Base-by-base conservation (phyloP, 2,888 invertebrate species). In the Drosophila gaucha region DNA sequence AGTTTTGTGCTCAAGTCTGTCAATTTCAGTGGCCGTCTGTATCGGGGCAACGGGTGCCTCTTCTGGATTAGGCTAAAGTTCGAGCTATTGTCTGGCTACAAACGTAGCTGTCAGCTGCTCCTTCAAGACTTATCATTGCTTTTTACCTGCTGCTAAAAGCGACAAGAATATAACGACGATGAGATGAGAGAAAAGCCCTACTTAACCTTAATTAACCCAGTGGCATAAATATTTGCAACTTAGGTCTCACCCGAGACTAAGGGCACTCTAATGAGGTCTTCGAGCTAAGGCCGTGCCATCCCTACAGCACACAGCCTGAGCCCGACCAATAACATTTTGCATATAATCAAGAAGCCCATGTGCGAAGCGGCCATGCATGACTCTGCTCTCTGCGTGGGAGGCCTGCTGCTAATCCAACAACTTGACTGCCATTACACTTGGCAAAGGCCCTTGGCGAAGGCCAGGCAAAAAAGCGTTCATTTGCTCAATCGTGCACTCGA, bases 401-500 rank as follows among this genome's bases (percentile, higher is more conserved):
- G 52, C 59, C 41, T 35, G 50, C 66, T 84, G 87, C 75, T 86
- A 87, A 86, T 78, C 85, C 82, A 69, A 66, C 75, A 80, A 80
- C 85, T 86, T 86, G 78, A 68, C 87, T 86, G 50, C 60, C 69
- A 84, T 74, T 69, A 82, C 71, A 65, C 71, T 71, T 44, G 56
- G 51, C 46, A 26, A 39, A 59, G 67, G 39, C 62, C 63, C 49
- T 46, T 36, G 67, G 28, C 46, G 41, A 44, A 31, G 54, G 49
- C 63, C 50, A 22, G 33, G 12, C 52, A 35, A 50, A 51, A 39
- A 55, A 51, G 24, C 74, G 77, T 83, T 83, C 78, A 85, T 84
- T 84, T 85, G 85, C 85, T 84, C 84, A 84, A 84, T 84, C 86
- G 84, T 85, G 85, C 84, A 83, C 84, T 86, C 82, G 80, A 85